Percentiles rank a stretch among this genome's conserved stretches.
These are phyloP conservation scores for Danionella cerebrum DNA, from an alignment of 2,113 vertebrate genomes.

Conservation along the genomic window DNA sequence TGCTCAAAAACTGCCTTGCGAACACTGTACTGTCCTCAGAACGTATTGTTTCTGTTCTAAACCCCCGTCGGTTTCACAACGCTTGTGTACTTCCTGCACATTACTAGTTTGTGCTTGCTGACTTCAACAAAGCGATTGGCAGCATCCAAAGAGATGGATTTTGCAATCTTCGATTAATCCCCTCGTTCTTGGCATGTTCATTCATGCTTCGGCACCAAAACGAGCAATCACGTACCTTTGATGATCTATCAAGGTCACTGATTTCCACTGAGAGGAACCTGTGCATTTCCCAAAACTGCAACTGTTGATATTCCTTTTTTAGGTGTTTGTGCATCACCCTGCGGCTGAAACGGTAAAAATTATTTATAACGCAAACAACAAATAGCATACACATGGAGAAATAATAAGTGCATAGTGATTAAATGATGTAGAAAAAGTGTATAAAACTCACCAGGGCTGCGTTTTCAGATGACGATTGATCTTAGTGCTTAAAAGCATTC, in stretches of 20 bases:
- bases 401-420: too few species aligned
- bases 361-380: too few species aligned
- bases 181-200: neutral
- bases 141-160: neutral
- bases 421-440: too few species aligned
- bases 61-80: neutral
- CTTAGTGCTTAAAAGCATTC: too few species aligned
- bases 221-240: neutral
- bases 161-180: neutral
- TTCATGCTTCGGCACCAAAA: neutral
- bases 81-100: neutral
- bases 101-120: neutral
- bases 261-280: neutral
- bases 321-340: too few species aligned
- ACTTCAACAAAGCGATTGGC: neutral
- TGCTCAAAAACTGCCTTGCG: neutral
- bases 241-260: neutral
- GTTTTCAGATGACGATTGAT: too few species aligned
- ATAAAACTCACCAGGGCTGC: too few species aligned
- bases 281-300: neutral
- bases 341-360: too few species aligned
- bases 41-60: neutral
- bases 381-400: too few species aligned
- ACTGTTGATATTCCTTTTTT: too few species aligned
- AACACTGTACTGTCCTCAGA: conserved; percentile 1